These are phyloP conservation scores for Pachypsylla venusta DNA, from an alignment of 1,140 invertebrate species.

Conservation along the genomic window DNA sequence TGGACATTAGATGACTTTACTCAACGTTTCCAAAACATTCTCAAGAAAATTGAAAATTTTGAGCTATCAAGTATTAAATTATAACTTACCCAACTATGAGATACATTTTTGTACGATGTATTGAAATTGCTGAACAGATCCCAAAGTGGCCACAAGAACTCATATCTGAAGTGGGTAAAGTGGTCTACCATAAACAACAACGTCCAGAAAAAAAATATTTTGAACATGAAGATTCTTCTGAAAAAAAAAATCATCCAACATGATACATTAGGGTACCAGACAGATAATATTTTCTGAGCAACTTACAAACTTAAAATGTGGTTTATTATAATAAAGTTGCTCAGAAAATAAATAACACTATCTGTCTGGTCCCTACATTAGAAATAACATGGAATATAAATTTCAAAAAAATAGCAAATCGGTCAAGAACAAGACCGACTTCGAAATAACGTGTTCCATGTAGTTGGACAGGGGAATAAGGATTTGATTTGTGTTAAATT, in stretches of 20 bases:
- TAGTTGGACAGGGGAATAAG: too few species aligned
- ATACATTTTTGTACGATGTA: constrained; percentile 97
- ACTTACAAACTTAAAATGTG: neutral
- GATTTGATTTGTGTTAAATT: too few species aligned
- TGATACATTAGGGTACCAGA: constrained; percentile 23
- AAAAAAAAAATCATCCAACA: constrained; percentile 41
- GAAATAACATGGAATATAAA: too few species aligned
- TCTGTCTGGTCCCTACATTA: too few species aligned
- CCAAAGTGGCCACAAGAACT: constrained; percentile 99
- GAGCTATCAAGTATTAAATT: too few species aligned
- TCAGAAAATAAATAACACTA: neutral
- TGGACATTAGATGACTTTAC: too few species aligned
- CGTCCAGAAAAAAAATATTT: constrained; percentile 90
- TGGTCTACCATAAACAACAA: constrained; percentile 92
- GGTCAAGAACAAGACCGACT: too few species aligned
- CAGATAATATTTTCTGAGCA: constrained; percentile 3
- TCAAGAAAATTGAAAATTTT: too few species aligned
- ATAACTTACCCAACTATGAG: too few species aligned
- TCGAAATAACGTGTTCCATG: too few species aligned
- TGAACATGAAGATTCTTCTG: constrained; percentile 89
- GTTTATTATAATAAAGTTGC: neutral
- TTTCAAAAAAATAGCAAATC: too few species aligned
- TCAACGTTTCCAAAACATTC: too few species aligned
- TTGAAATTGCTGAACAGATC: constrained; percentile 88
- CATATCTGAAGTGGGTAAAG: constrained; percentile 95